Percentiles rank a stretch among this genome's conserved stretches.
Conservation (phyloP, 2,113 vertebrate species). For the Bothrops jararaca region DNA sequence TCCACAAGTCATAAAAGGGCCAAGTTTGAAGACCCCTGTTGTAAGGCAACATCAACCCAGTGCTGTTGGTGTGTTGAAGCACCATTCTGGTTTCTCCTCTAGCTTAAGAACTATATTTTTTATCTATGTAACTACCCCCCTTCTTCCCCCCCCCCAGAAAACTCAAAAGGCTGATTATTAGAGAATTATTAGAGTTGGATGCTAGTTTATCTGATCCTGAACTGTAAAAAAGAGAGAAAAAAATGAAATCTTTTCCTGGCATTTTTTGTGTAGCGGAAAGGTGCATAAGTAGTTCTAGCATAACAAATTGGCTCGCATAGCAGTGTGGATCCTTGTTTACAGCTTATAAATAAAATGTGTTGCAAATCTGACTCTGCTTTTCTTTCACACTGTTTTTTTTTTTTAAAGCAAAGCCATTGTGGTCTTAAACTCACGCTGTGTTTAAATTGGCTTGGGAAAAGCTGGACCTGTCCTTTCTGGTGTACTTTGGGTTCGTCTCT, state of each 20-base stretch:
- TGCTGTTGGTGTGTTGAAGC: not conserved
- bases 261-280: not conserved
- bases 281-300: not conserved
- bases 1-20: no score
- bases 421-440: not conserved
- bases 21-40: no score
- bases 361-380: not conserved
- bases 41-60: not conserved
- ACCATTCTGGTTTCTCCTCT: not conserved
- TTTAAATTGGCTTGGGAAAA: not conserved
- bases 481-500: not conserved
- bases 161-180: not conserved
- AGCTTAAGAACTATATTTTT: not conserved
- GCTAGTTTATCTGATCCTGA: not conserved
- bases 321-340: constrained; percentile 8
- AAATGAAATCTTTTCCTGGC: not conserved
- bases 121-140: not conserved
- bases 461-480: not conserved
- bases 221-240: not conserved
- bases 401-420: not conserved
- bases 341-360: not conserved
- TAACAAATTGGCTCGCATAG: not conserved
- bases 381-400: not conserved
- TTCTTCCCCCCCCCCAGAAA: no score
- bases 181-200: not conserved